Base-by-base conservation (phyloP, 2,113 vertebrate species). In the Oenanthe oenanthe region DNA sequence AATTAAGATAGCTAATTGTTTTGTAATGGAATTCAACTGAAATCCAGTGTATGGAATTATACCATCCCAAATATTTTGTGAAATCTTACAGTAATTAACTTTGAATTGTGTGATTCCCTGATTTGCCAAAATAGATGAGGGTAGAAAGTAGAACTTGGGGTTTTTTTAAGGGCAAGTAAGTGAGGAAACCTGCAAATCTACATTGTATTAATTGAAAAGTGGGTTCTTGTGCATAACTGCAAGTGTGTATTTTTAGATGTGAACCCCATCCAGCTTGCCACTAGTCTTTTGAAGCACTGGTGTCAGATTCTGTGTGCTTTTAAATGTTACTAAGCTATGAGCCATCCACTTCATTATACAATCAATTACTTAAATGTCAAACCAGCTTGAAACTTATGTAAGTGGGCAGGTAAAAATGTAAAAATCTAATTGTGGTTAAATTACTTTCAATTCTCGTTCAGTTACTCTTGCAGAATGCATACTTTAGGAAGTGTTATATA, bases 381-480 rank as follows among this genome's bases (percentile, higher is more conserved):
- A 42, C 66, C 80, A 82, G 40, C 45, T 89, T 95, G 94, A 96
- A 91, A 88, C 67, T 96, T 71, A 77, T 96, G 85, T 81, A 94
- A 97, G 92, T 93, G 87, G 82, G 84, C 96, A 92, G 97, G 95
- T 97, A 91, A 97, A 97, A 96, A 96, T 91, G 95, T 97, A 95
- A 97, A 80, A 70, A 34, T 40, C 25, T 63, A 93, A 67, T 50
- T 67, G 51, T 89, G 90, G 75, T 94, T 90, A 97, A 96, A 81
- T 62, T 78, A 79, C 96, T 56, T 67, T 22, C 75, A 14, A 5
- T 77, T 91, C 67, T 95, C 96, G 97, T 89, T 74, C 7, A 32
- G 96, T 96, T 96, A 86, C 75, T 97, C 89, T 95, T 95, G 80
- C 96, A 97, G 96, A 97, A 57, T 90, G 51, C 96, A 43, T 95